These are phyloP conservation scores for Mythimna pallens DNA, from an alignment of 2,888 invertebrate genomes.

Conservation along the genomic window DNA sequence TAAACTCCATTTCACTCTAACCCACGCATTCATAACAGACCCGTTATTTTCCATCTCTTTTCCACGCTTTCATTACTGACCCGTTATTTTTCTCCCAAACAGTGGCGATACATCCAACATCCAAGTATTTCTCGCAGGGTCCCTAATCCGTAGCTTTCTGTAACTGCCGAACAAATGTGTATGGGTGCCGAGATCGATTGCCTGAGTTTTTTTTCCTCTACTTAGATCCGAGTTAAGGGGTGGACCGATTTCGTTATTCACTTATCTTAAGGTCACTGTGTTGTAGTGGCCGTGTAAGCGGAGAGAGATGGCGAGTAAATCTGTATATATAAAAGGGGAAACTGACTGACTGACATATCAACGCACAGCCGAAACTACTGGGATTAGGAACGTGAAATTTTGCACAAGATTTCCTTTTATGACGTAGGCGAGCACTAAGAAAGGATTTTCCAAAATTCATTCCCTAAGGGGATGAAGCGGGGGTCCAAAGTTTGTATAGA, in stretches of 20 bases:
- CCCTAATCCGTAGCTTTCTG: slow-evolving; percentile 53
- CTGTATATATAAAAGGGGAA: no score
- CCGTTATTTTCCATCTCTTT: background rate
- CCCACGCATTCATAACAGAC: background rate
- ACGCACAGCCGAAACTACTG: no score
- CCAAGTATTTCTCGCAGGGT: slow-evolving; percentile 35
- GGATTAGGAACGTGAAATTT: no score
- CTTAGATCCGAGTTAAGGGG: slow-evolving; percentile 61
- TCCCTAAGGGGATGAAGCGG: no score
- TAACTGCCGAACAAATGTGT: slow-evolving; percentile 60
- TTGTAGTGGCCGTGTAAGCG: slow-evolving; percentile 18
- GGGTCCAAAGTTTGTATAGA: no score
- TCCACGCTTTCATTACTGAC: slow-evolving; percentile 35
- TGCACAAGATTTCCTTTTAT: no score
- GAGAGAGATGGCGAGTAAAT: slow-evolving; percentile 11
- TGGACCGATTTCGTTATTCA: slow-evolving; percentile 62
- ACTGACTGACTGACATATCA: no score
- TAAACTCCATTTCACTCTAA: background rate
- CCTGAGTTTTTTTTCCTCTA: slow-evolving; percentile 52
- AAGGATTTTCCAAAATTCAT: no score
- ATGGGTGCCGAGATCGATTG: slow-evolving; percentile 62
- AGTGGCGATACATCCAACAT: slow-evolving; percentile 45
- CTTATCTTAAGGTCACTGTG: slow-evolving; percentile 50
- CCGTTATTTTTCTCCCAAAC: slow-evolving; percentile 54
- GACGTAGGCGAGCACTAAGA: no score